Evolutionary conservation across 1,140 invertebrate species (phyloP), one percentile per base, ranked within the genome.

Genomic region (Cydia strobilella): DNA sequence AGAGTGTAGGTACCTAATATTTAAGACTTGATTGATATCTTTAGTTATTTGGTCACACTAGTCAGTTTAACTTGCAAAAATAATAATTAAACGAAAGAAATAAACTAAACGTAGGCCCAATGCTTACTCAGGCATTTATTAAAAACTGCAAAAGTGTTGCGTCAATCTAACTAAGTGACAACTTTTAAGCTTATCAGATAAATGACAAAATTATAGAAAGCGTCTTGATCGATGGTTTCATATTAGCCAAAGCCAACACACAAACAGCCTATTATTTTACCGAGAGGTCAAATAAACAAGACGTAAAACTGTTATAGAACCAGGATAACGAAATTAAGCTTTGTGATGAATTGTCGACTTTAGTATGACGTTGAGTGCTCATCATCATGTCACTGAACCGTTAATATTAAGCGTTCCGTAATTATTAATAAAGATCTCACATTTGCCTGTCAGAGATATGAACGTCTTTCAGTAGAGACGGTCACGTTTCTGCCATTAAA

Each of bases 401-500:
- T 23, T 59, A 59, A 23, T 0, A 18, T n/a, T 59, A 59, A 59
- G 20, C 18, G 54, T 12, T n/a, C 31, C 65, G 13, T 35, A 35
- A 35, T 35, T 69, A 35, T 23, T 69, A 69, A 69, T 69, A 69
- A 35, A 69, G 31, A 69, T 69, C 23, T 78, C 45, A 73, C 65
- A 48, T 48, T 72, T 59, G 59, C 15, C 72, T 78, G 74, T 75
- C 74, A 76, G 77, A 72, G 69, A 76, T 9, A 20, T 72, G 79
- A 51, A 45, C 48, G 42, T 48, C 35, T 66, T 72, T 54, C 20
- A 59, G 54, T 59, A 23, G 54, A 75, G 69, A 4, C 18, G 72
- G 77, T 82, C 80, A 82, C 80, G 80, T 77, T 75, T 78, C 59
- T 35, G 59, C 25, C 59, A 78, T 78, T 80, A 76, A 59, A 59